Evolutionary conservation across 2,113 vertebrate genomes (phyloP).

Genomic region (Aptenodytes patagonicus): DNA sequence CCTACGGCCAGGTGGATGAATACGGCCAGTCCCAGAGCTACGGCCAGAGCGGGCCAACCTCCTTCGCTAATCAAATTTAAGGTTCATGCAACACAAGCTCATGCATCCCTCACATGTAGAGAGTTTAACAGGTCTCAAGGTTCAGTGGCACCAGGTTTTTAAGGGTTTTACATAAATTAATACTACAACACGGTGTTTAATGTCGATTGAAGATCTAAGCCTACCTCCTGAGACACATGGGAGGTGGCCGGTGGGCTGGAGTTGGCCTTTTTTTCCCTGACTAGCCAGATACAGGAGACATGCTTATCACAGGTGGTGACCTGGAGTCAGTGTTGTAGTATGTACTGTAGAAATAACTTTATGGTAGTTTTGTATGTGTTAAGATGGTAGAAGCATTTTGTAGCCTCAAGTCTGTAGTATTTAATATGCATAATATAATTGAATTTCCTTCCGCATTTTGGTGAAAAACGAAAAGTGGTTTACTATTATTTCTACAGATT

Average conservation of each 20-base stretch:
- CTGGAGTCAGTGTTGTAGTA: conserved; percentile 70
- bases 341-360: conserved; percentile 74
- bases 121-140: conserved; percentile 47
- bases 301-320: conserved; percentile 44
- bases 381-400: conserved; percentile 70
- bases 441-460: conserved; percentile 75
- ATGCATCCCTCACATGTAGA: background rate
- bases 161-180: conserved; percentile 60
- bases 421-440: conserved; percentile 69
- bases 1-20: conserved; percentile 79
- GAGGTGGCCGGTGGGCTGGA: conserved; percentile 46
- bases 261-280: conserved; percentile 51
- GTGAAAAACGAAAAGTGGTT: conserved; percentile 67
- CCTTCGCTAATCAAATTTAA: conserved; percentile 91
- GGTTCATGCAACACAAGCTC: background rate
- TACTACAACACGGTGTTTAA: conserved; percentile 26
- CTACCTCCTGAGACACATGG: conserved; percentile 24
- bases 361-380: conserved; percentile 72
- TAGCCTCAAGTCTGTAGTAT: conserved; percentile 73
- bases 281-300: background rate
- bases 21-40: conserved; percentile 73
- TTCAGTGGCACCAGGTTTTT: conserved; percentile 45
- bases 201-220: conserved; percentile 19
- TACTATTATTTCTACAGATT: conserved; percentile 71
- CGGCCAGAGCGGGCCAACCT: conserved; percentile 80